Conservation (phyloP, 2,113 vertebrate genomes). For the Rhagologus leucostigma region DNA sequence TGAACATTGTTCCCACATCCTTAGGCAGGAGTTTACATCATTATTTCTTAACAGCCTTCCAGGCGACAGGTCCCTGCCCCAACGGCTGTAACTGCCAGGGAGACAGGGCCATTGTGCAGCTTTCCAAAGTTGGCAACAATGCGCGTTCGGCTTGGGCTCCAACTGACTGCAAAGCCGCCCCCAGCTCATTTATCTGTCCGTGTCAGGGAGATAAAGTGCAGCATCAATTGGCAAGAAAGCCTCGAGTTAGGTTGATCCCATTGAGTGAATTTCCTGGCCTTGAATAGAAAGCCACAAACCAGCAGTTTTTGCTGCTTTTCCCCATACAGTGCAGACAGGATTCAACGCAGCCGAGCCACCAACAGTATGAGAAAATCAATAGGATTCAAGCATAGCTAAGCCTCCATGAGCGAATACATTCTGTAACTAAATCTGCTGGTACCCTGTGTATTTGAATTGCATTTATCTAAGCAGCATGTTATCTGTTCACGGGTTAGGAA, state of each 20-base stretch:
- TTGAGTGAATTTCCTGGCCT: not conserved
- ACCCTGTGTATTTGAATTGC: not conserved
- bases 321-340: not conserved
- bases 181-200: not conserved
- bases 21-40: not conserved
- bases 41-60: not conserved
- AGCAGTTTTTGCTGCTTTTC: not conserved
- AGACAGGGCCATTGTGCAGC: not conserved
- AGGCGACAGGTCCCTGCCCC: not conserved
- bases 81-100: constrained; percentile 5
- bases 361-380: not conserved
- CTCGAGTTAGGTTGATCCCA: not conserved
- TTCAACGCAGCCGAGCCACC: not conserved
- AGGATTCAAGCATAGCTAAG: not conserved
- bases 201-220: not conserved
- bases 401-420: not conserved
- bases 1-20: not conserved
- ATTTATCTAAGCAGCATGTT: not conserved
- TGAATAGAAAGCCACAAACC: not conserved
- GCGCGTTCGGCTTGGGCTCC: accelerated
- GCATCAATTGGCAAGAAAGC: not conserved
- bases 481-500: not conserved
- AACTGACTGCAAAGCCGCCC: not conserved
- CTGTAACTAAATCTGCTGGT: not conserved
- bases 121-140: not conserved